These are phyloP conservation scores for Craniophora ligustri DNA, from an alignment of 2,888 invertebrate genomes.

Conservation along the genomic window DNA sequence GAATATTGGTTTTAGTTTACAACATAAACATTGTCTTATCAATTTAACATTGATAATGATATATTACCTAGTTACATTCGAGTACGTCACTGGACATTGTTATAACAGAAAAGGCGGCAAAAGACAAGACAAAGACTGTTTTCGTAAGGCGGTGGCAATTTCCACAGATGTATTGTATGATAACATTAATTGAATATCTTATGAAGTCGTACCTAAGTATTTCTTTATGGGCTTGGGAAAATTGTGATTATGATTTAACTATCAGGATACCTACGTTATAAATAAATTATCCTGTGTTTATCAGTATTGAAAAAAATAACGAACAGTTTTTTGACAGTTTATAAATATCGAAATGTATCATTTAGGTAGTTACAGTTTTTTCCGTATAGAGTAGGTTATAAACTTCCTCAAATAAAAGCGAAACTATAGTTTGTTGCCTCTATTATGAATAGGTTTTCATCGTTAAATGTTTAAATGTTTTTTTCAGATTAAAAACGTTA, in stretches of 20 bases:
- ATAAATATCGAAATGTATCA: too few relatives aligned
- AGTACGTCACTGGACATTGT: constrained; percentile 27
- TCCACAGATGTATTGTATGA: constrained; percentile 22
- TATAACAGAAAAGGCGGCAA: constrained; percentile 14
- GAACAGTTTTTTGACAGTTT: too few relatives aligned
- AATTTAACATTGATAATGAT: constrained; percentile 8
- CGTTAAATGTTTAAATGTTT: too few relatives aligned
- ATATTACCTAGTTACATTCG: constrained; percentile 19
- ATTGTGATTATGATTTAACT: neutral
- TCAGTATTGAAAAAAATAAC: too few relatives aligned
- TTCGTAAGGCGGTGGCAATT: constrained; percentile 27
- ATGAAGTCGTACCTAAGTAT: neutral
- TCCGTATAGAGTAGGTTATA: too few relatives aligned
- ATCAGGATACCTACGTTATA: neutral
- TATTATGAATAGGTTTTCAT: too few relatives aligned
- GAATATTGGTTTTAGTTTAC: neutral
- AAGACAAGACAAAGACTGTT: constrained; percentile 28
- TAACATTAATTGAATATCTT: constrained; percentile 24
- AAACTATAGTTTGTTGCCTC: too few relatives aligned
- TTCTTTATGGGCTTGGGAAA: constrained; percentile 1
- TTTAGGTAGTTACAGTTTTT: too few relatives aligned
- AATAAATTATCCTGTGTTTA: too few relatives aligned
- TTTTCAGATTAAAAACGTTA: too few relatives aligned
- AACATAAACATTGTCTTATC: constrained; percentile 22
- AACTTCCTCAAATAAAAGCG: too few relatives aligned